Evolutionary conservation across 2,888 invertebrate species (phyloP).

Genomic region (Neocrepidodera transversa): DNA sequence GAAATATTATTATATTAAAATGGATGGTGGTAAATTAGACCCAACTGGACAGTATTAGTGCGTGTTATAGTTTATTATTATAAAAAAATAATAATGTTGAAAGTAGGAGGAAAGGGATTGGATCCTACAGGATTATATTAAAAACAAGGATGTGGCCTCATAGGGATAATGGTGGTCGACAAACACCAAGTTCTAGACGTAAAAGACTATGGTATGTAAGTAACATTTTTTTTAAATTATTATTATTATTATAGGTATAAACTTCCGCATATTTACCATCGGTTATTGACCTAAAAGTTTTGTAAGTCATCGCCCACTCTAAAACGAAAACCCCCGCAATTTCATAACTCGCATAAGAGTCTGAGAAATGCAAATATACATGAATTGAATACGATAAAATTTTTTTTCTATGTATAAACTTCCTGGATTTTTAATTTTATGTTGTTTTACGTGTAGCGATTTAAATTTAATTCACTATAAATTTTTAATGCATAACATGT

Average conservation of each 20-base stretch:
- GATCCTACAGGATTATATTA: conserved; percentile 60
- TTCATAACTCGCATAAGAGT: conserved; percentile 45
- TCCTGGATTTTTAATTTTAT: conserved; percentile 27
- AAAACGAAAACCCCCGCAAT: conserved; percentile 46
- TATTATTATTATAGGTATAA: neutral
- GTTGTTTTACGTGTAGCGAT: conserved; percentile 29
- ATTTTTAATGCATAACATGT: conserved; percentile 53
- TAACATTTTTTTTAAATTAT: neutral
- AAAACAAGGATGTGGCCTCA: conserved; percentile 56
- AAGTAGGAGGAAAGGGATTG: conserved; percentile 49
- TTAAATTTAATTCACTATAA: conserved; percentile 19
- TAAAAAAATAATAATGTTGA: conserved; percentile 25
- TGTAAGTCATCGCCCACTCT: conserved; percentile 53
- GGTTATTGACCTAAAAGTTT: conserved; percentile 54
- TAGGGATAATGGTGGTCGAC: conserved; percentile 60
- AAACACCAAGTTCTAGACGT: conserved; percentile 60
- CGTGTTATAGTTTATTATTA: conserved; percentile 27
- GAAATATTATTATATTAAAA: too few species aligned
- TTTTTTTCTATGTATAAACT: conserved; percentile 28
- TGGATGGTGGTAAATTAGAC: conserved; percentile 59
- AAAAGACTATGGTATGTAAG: conserved; percentile 59
- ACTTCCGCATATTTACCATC: conserved; percentile 48
- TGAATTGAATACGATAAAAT: conserved; percentile 24
- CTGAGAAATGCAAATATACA: conserved; percentile 24
- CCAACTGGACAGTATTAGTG: conserved; percentile 53